phyloP scores from a whole-genome alignment of 2,797 vertebrate genomes.

The Euthynnus affinis region DNA sequence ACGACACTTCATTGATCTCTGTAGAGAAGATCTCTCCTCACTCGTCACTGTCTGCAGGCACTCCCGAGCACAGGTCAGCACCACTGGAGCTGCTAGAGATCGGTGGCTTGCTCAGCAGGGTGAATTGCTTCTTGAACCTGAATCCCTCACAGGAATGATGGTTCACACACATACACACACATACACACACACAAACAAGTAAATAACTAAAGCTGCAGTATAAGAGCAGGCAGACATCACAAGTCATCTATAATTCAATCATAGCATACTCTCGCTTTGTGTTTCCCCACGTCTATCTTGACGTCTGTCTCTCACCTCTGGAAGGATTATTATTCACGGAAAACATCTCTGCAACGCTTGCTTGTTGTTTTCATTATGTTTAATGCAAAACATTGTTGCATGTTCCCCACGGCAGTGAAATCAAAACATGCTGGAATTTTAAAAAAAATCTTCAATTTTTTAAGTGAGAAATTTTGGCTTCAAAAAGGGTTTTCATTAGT shows the following conservation, averaged over 20 bases:
- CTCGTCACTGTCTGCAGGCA: conserved; percentile 19
- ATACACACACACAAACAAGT: conserved; percentile 11
- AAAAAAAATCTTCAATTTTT: neutral
- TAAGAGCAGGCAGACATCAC: conserved; percentile 31
- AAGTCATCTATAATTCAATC: conserved; percentile 48
- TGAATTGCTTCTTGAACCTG: conserved; percentile 18
- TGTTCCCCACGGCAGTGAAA: conserved; percentile 9
- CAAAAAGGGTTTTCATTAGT: conserved; percentile 24
- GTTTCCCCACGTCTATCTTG: conserved; percentile 3
- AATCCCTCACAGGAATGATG: conserved; percentile 8
- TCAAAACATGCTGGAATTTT: neutral
- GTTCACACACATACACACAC: neutral
- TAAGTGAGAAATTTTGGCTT: neutral
- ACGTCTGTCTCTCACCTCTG: conserved; percentile 1
- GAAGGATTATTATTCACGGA: neutral
- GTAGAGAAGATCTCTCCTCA: conserved; percentile 8
- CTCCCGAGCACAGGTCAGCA: conserved; percentile 27
- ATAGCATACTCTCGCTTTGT: neutral
- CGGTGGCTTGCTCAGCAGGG: conserved; percentile 11
- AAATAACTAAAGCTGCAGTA: conserved; percentile 18
- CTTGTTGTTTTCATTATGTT: conserved; percentile 20
- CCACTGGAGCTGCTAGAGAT: conserved; percentile 13
- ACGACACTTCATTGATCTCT: conserved; percentile 41
- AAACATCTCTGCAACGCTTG: neutral
- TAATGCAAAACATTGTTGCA: conserved; percentile 7